A percentile compares a stretch with the other conserved stretches of the same genome.
These are phyloP conservation scores for Drosophila helvetica DNA, from an alignment of 2,888 invertebrate species.

Conservation along the genomic window DNA sequence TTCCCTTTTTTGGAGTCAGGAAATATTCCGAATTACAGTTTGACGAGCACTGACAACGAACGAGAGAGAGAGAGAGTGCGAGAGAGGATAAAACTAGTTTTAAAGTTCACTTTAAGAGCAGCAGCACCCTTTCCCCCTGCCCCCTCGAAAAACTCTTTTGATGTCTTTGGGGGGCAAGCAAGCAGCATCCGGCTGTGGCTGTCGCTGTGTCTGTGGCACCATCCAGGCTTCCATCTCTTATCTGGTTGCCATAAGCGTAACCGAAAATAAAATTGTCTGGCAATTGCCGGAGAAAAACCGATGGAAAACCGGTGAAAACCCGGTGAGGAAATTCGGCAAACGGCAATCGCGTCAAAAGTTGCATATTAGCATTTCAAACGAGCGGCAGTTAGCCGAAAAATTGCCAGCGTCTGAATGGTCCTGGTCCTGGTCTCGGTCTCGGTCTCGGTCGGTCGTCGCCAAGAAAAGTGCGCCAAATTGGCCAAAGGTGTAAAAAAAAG, in stretches of 20 bases:
- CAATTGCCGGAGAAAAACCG: constrained; percentile 52
- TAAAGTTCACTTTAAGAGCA: constrained; percentile 27
- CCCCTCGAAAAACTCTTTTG: neutral
- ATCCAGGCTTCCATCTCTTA: constrained; percentile 14
- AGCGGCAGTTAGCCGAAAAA: constrained; percentile 71
- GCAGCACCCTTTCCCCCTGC: no score
- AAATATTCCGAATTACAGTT: constrained; percentile 35
- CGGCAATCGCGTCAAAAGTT: constrained; percentile 67
- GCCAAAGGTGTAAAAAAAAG: constrained; percentile 54
- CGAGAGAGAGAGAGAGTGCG: no score
- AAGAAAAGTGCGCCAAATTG: constrained; percentile 66
- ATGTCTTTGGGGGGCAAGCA: constrained; percentile 29
- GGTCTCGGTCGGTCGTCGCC: constrained; percentile 45
- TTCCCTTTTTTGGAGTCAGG: constrained; percentile 46
- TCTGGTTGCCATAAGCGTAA: constrained; percentile 50
- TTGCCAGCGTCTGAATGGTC: constrained; percentile 56
- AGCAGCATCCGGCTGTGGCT: constrained; percentile 39
- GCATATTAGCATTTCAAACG: constrained; percentile 77
- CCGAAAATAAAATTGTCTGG: constrained; percentile 71
- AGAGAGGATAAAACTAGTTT: constrained; percentile 2
- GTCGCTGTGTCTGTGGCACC: neutral
- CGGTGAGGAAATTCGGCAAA: constrained; percentile 10
- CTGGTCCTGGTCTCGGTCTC: constrained; percentile 16
- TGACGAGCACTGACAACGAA: constrained; percentile 17
- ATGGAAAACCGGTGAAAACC: constrained; percentile 19